Percentiles rank a stretch among this genome's conserved stretches.
Conservation (phyloP, 2,797 vertebrate genomes). For the Calcarius lapponicus region DNA sequence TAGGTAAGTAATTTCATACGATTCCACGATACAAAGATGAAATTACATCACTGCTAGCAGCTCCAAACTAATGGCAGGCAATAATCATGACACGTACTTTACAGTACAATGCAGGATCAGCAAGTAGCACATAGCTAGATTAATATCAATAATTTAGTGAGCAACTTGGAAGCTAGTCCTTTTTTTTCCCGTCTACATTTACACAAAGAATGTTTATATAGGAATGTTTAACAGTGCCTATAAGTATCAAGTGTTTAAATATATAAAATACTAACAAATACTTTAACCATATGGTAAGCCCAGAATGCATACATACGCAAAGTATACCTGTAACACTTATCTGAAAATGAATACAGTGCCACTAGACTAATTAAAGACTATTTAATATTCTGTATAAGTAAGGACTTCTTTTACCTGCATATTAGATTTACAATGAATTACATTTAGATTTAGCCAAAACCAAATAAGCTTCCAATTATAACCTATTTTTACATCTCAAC, state of each 20-base stretch:
- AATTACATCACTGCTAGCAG: conserved; percentile 46
- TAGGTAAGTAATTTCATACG: conserved; percentile 43
- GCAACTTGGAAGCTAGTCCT: not conserved
- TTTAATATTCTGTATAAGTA: not conserved
- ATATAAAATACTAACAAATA: conserved; percentile 1
- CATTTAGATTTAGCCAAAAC: not conserved
- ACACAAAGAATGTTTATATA: not conserved
- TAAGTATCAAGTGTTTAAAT: conserved; percentile 1
- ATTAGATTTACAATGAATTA: not conserved
- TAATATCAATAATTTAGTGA: conserved; percentile 54
- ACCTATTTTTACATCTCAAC: not conserved
- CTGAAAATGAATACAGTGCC: not conserved
- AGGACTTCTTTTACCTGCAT: not conserved
- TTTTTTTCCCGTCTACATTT: not conserved
- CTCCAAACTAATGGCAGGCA: conserved; percentile 6
- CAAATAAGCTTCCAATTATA: not conserved
- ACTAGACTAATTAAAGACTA: not conserved
- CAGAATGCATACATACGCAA: not conserved
- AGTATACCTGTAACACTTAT: not conserved
- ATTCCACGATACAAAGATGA: conserved; percentile 31
- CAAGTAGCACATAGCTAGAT: conserved; percentile 36
- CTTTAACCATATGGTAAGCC: not conserved
- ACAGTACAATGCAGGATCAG: conserved; percentile 2
- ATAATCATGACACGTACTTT: not conserved
- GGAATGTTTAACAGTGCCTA: conserved; percentile 8